phyloP scores from a whole-genome alignment of 2,113 vertebrate genomes.

The Nycticorax nycticorax region DNA sequence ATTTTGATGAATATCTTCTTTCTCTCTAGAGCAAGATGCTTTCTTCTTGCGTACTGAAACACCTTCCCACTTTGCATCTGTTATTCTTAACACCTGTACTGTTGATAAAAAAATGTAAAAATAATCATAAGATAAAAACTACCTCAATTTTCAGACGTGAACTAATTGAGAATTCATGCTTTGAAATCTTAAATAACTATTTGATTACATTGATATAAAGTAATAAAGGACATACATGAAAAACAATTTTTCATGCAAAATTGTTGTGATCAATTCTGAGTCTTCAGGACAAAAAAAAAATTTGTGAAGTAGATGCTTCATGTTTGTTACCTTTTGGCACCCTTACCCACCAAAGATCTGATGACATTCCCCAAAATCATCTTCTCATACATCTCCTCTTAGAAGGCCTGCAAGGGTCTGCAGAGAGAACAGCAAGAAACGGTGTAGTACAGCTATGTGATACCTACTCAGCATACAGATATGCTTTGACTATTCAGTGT shows the following conservation, averaged over 20 bases:
- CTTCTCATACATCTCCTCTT: neutral
- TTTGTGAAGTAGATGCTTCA: neutral
- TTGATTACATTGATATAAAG: neutral
- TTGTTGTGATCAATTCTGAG: neutral
- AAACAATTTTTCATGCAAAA: neutral
- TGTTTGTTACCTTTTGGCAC: neutral
- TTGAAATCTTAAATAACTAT: neutral
- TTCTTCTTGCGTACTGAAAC: neutral
- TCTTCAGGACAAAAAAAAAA: neutral
- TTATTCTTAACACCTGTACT: neutral
- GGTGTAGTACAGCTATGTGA: neutral
- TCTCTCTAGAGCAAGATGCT: neutral
- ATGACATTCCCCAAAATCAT: neutral
- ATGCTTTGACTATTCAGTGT: neutral
- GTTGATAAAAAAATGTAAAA: neutral
- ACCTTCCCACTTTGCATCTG: constrained; percentile 48
- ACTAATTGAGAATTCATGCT: neutral
- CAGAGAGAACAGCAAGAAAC: neutral
- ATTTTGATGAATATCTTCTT: neutral
- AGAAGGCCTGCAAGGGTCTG: neutral
- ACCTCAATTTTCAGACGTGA: neutral
- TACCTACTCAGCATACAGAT: neutral
- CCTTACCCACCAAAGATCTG: neutral
- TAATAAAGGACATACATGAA: neutral
- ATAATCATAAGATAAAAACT: neutral